Evolutionary conservation across 2,797 vertebrate genomes (phyloP).

Genomic region (Poeciliopsis infans): DNA sequence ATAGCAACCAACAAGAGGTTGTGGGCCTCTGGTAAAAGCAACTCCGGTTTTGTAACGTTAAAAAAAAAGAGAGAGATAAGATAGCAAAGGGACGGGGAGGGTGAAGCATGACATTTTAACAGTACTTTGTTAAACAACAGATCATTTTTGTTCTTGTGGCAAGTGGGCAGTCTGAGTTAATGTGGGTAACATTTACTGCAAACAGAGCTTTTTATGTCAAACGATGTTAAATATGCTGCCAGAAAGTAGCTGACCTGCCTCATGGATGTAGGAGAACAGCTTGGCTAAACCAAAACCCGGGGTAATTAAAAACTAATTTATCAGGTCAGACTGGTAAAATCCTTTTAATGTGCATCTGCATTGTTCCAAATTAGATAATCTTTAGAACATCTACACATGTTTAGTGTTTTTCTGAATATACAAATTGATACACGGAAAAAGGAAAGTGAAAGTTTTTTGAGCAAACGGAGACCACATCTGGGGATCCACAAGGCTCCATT

Average conservation of each 20-base stretch:
- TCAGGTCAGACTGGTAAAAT: not conserved
- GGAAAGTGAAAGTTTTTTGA: not conserved
- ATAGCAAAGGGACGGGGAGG: constrained; percentile 53
- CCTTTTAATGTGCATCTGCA: not conserved
- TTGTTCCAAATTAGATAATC: not conserved
- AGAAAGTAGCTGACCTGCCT: not conserved
- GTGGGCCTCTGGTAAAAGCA: constrained; percentile 79
- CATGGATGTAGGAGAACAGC: not conserved
- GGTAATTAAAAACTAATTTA: not conserved
- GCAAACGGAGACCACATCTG: not conserved
- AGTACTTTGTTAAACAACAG: constrained; percentile 42
- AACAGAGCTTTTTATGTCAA: constrained; percentile 1
- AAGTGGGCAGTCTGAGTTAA: constrained; percentile 17
- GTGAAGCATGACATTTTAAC: constrained; percentile 62
- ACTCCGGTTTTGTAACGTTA: constrained; percentile 61
- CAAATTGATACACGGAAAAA: not conserved
- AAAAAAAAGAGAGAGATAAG: constrained; percentile 42
- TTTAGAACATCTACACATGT: not conserved
- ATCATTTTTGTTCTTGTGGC: not conserved
- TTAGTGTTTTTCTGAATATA: not conserved
- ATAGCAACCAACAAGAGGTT: constrained; percentile 91
- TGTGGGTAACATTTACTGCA: not conserved
- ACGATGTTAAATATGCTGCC: constrained; percentile 1
- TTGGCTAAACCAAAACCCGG: not conserved
- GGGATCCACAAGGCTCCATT: not conserved